Evolutionary conservation across 1,140 invertebrate species (phyloP).

Genomic region (Drosophila ironensis): DNA sequence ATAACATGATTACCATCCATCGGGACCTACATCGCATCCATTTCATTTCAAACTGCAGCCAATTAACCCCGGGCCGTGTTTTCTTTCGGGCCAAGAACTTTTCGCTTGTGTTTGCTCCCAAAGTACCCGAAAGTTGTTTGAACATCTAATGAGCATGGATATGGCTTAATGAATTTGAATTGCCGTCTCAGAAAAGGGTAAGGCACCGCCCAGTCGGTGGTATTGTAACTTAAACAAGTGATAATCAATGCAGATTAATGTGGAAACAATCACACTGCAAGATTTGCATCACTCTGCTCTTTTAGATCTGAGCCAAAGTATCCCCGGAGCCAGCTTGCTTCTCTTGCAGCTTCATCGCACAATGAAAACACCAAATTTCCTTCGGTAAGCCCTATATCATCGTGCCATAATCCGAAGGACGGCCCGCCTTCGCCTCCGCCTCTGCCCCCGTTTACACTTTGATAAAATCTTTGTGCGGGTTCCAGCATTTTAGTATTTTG

Average conservation of each 20-base stretch:
- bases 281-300: no score
- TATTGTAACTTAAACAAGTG: no score
- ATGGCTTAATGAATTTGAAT: conserved; percentile 29
- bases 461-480: conserved; percentile 56
- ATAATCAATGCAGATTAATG: no score
- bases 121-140: conserved; percentile 59
- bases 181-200: conserved; percentile 1
- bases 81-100: conserved; percentile 31
- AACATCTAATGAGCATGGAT: conserved; percentile 42
- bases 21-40: conserved; percentile 16
- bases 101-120: conserved; percentile 42
- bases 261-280: no score
- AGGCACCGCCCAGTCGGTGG: no score
- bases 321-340: no score
- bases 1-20: conserved; percentile 69
- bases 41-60: conserved; percentile 40
- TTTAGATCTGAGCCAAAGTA: no score
- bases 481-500: conserved; percentile 56
- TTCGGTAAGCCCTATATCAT: background rate
- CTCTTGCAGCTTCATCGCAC: background rate
- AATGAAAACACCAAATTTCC: background rate
- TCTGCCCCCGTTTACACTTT: conserved; percentile 49
- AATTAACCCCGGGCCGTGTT: conserved; percentile 64
- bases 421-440: background rate
- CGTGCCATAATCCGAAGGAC: conserved; percentile 5